A percentile compares a stretch with the other conserved stretches of the same genome.
Evolutionary conservation across 2,797 vertebrate species (phyloP).

Genomic region (Muscicapa striata): DNA sequence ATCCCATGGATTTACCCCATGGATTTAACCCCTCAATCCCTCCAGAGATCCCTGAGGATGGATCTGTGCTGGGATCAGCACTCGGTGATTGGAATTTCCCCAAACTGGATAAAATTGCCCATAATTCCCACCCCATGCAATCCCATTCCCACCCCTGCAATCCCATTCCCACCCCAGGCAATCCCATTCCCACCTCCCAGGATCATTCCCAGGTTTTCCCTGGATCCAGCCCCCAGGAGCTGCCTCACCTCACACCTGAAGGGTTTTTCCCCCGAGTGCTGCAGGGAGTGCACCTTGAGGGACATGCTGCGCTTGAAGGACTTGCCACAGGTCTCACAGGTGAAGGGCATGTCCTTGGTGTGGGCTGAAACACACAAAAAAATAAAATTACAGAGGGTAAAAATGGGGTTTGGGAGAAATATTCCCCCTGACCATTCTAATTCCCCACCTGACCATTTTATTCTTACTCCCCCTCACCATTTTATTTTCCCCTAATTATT

Average conservation of each 20-base stretch:
- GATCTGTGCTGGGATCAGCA: too few relatives aligned
- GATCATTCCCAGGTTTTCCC: rapidly evolving
- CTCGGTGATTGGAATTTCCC: too few relatives aligned
- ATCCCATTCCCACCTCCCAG: not conserved
- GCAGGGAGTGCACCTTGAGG: conserved; percentile 96
- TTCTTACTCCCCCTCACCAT: too few relatives aligned
- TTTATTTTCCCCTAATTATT: too few relatives aligned
- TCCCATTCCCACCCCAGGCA: not conserved
- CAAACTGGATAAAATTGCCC: too few relatives aligned
- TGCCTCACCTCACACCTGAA: conserved; percentile 92
- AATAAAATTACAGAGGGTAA: not conserved
- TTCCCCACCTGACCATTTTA: too few relatives aligned
- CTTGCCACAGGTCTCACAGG: conserved; percentile 98
- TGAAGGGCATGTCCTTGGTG: conserved; percentile 99
- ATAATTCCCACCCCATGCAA: too few relatives aligned
- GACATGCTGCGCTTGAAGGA: conserved; percentile 97
- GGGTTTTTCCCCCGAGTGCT: conserved; percentile 98
- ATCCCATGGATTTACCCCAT: too few relatives aligned
- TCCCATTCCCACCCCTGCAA: not conserved
- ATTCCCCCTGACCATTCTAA: too few relatives aligned
- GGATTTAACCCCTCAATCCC: too few relatives aligned
- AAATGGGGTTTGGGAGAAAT: rapidly evolving
- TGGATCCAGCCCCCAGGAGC: not conserved
- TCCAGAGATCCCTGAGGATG: too few relatives aligned
- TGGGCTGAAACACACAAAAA: conserved; percentile 74